Percentiles rank a stretch among this genome's conserved stretches.
phyloP scores from a whole-genome alignment of 2,113 vertebrate genomes.

The Sorex fumeus region DNA sequence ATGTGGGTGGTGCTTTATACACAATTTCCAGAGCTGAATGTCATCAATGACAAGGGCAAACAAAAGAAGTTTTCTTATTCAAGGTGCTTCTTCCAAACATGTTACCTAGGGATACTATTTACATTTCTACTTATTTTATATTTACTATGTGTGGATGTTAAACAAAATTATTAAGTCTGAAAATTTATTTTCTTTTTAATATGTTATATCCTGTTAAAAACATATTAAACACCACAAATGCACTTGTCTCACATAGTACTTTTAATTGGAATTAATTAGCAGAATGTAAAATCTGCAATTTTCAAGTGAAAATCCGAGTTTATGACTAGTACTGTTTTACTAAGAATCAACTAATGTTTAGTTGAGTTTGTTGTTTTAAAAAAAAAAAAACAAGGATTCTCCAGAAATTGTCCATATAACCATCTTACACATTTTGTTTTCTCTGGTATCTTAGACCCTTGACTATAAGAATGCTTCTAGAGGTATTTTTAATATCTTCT shows the following conservation, averaged over 20 bases:
- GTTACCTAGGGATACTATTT: neutral
- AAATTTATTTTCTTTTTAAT: neutral
- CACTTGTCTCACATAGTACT: neutral
- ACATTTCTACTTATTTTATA: neutral
- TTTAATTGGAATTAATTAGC: constrained; percentile 15
- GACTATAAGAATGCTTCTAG: neutral
- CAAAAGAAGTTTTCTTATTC: neutral
- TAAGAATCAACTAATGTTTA: neutral
- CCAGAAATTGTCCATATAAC: neutral
- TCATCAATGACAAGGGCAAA: neutral
- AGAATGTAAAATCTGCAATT: neutral
- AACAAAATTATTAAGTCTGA: neutral
- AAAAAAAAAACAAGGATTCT: neutral
- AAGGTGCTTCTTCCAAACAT: neutral
- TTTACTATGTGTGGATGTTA: neutral
- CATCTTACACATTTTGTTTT: neutral
- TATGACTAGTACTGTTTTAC: neutral
- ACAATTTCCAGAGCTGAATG: neutral
- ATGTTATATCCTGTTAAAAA: neutral
- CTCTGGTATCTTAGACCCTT: neutral
- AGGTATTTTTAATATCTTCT: neutral
- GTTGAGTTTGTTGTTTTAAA: neutral
- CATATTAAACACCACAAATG: neutral
- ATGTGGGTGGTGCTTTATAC: neutral
- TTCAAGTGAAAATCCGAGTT: constrained; percentile 34